A percentile compares a stretch with the other conserved stretches of the same genome.
phyloP scores from a whole-genome alignment of 2,888 invertebrate genomes.

The Microplitis deprimator region DNA sequence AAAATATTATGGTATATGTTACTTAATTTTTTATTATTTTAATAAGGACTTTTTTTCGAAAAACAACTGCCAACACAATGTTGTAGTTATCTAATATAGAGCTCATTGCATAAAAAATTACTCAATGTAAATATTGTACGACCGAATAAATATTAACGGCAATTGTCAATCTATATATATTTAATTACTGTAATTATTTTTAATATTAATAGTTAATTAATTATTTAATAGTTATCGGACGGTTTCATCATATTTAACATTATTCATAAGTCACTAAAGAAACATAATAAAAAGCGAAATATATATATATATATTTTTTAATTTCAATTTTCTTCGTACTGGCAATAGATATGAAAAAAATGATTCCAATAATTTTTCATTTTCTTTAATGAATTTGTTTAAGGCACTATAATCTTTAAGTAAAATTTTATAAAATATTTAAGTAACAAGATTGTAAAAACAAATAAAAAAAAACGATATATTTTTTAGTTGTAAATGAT shows the following conservation, averaged over 20 bases:
- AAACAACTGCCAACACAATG: too few species aligned
- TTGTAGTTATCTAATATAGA: too few species aligned
- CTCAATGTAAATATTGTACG: too few species aligned
- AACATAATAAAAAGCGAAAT: constrained; percentile 11
- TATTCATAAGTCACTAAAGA: constrained; percentile 21
- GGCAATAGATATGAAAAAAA: too few species aligned
- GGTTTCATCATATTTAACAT: constrained; percentile 2
- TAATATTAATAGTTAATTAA: background rate
- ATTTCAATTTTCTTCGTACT: background rate
- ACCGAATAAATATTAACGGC: too few species aligned
- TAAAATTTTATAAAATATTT: constrained; percentile 3
- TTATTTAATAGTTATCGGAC: background rate
- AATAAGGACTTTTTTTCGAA: too few species aligned
- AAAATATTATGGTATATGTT: background rate
- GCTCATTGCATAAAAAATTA: too few species aligned
- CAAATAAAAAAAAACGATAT: background rate
- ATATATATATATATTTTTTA: constrained; percentile 15
- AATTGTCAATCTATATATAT: background rate
- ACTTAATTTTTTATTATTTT: too few species aligned
- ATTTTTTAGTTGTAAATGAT: background rate
- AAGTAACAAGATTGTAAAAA: constrained; percentile 20
- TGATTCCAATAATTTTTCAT: constrained; percentile 5
- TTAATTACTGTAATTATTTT: background rate
- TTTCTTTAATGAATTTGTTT: constrained; percentile 23
- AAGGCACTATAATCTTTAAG: constrained; percentile 1